Conservation (phyloP, 1,140 invertebrate genomes). For the Stegodyphus dumicola region DNA sequence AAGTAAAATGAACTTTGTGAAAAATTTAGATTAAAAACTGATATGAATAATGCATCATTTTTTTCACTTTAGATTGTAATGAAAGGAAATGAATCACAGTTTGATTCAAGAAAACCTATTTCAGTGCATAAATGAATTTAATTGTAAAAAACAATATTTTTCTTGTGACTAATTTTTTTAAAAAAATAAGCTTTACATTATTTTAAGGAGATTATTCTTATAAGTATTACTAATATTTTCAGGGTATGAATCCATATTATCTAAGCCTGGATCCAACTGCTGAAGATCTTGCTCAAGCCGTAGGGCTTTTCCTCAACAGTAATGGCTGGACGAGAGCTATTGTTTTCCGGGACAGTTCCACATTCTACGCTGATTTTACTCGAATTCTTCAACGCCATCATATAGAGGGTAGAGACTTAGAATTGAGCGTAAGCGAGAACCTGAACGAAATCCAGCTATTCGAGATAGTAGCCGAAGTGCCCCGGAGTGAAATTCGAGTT, state of each 20-base stretch:
- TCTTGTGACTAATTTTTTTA: no score
- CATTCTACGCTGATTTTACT: conserved; percentile 2
- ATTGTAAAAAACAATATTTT: no score
- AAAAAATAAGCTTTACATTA: no score
- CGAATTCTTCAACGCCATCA: background rate
- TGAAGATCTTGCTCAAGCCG: conserved; percentile 30
- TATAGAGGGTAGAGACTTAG: background rate
- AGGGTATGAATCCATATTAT: conserved; percentile 42
- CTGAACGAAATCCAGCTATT: conserved; percentile 4
- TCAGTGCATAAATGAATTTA: no score
- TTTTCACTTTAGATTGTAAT: no score
- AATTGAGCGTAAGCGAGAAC: background rate
- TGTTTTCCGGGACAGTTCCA: conserved; percentile 27
- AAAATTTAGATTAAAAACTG: no score
- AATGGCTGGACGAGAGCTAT: conserved; percentile 34
- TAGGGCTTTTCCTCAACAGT: conserved; percentile 22
- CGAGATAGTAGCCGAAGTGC: conserved; percentile 12
- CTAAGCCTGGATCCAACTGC: conserved; percentile 44
- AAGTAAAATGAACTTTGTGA: no score
- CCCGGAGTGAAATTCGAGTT: conserved; percentile 38
- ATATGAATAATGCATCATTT: no score
- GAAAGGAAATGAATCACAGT: no score
- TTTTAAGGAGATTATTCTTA: no score
- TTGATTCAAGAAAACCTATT: no score
- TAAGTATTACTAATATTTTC: background rate